These are phyloP conservation scores for Saguinus imperator DNA, from an alignment of 2,113 vertebrate species.

Conservation along the genomic window DNA sequence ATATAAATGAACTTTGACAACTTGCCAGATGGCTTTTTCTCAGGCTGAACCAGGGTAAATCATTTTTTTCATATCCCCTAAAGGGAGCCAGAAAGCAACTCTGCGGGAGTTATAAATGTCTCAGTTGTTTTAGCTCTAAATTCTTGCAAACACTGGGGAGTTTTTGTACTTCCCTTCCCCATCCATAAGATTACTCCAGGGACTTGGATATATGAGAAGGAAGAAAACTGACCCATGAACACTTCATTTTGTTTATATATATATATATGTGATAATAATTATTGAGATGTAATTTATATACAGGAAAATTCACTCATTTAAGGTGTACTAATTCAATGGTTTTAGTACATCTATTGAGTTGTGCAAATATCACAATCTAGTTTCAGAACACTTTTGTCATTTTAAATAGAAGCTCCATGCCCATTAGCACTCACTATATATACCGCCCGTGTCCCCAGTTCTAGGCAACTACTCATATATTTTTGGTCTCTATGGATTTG, in stretches of 20 bases:
- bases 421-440: neutral
- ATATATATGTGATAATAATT: neutral
- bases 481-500: neutral
- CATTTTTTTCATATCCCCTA: neutral
- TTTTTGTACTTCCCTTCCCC: neutral
- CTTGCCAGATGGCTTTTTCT: neutral
- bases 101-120: neutral
- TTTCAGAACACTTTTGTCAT: neutral
- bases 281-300: neutral
- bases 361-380: neutral
- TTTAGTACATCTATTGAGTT: neutral
- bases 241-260: neutral
- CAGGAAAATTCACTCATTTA: neutral
- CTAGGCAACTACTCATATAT: neutral
- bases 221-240: neutral
- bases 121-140: slow-evolving; percentile 38
- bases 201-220: neutral
- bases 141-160: slow-evolving; percentile 8
- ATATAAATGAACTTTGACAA: neutral
- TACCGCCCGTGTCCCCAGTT: neutral
- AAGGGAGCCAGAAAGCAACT: neutral
- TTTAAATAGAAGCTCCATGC: neutral
- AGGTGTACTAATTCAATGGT: neutral
- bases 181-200: neutral
- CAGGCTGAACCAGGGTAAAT: neutral